These are phyloP conservation scores for Netelia fuscicornis DNA, from an alignment of 2,888 invertebrate genomes.

Conservation along the genomic window DNA sequence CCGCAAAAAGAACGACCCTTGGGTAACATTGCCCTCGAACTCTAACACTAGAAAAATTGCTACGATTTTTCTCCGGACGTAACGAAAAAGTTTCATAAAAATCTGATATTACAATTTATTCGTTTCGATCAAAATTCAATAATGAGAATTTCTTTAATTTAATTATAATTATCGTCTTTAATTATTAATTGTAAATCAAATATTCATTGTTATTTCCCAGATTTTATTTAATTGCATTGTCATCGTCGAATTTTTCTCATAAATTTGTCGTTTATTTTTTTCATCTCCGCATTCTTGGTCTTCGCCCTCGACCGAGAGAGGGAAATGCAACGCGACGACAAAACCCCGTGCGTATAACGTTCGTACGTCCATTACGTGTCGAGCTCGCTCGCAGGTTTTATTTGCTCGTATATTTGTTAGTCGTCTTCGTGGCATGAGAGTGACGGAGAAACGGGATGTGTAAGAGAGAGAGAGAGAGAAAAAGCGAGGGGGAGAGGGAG, in stretches of 20 bases:
- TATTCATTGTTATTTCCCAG: background rate
- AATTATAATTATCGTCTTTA: no score
- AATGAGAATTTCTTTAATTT: no score
- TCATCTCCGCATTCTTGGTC: background rate
- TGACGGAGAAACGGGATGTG: background rate
- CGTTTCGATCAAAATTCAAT: no score
- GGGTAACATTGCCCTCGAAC: no score
- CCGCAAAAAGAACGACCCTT: no score
- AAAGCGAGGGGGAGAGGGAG: background rate
- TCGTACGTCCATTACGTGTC: constrained; percentile 3
- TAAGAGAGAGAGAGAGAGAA: background rate
- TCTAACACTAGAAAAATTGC: no score
- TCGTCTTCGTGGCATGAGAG: background rate
- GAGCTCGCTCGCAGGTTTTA: constrained; percentile 4
- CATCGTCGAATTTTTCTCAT: background rate
- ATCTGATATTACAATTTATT: no score
- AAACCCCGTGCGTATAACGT: background rate
- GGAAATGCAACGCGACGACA: no score
- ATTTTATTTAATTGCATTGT: background rate
- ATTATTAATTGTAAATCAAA: background rate
- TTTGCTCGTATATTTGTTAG: constrained; percentile 43
- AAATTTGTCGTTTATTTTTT: background rate
- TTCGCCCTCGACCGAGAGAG: background rate
- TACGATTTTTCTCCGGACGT: no score
- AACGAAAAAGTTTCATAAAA: no score